Conservation (phyloP, 2,797 vertebrate genomes). For the Scleropages formosus region DNA sequence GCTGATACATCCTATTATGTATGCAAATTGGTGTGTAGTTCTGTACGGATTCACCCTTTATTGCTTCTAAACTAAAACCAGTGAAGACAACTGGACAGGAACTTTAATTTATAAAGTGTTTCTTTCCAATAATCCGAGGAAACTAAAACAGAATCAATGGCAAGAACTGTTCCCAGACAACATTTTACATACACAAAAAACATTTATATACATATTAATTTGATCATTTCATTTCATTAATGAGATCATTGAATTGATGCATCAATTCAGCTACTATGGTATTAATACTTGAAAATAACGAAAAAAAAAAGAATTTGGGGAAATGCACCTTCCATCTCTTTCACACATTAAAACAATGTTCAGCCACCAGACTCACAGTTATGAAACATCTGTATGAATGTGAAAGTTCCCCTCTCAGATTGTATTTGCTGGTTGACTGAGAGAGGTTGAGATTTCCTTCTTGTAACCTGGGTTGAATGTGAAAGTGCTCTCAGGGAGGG, state of each 20-base stretch:
- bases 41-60: not conserved
- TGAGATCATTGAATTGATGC: not conserved
- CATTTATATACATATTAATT: too few relatives aligned
- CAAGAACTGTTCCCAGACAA: too few relatives aligned
- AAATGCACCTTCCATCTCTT: constrained; percentile 3
- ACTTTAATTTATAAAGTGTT: constrained; percentile 21
- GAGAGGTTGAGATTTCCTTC: constrained; percentile 2
- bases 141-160: not conserved
- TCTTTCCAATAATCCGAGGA: constrained; percentile 5
- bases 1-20: too few relatives aligned
- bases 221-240: too few relatives aligned
- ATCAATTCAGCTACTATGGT: not conserved
- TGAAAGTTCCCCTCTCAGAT: not conserved
- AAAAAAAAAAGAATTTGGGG: not conserved
- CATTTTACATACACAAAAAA: too few relatives aligned
- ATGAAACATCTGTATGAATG: constrained; percentile 16
- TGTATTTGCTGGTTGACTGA: constrained; percentile 11
- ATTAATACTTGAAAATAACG: not conserved
- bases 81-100: not conserved
- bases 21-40: too few relatives aligned
- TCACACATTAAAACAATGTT: not conserved
- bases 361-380: not conserved
- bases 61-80: constrained; percentile 7
- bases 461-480: constrained; percentile 18
- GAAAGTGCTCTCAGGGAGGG: too few relatives aligned